Evolutionary conservation across 1,140 invertebrate species (phyloP).

Genomic region (Psix sp.): DNA sequence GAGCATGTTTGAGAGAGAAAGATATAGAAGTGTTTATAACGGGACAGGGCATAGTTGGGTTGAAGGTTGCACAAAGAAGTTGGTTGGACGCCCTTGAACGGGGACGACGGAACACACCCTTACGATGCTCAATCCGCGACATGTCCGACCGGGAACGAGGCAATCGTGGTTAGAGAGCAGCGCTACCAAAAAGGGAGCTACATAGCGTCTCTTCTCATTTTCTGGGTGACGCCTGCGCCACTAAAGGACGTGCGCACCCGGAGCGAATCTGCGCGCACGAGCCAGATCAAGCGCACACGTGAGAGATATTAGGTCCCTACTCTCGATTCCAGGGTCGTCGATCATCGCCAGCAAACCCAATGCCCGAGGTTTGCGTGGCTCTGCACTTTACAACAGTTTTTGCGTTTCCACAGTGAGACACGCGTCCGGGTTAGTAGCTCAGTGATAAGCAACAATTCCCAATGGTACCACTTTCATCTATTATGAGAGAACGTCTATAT

Average conservation of each 20-base stretch:
- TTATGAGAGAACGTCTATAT: no score
- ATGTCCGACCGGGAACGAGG: constrained; percentile 39
- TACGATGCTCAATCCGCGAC: constrained; percentile 54
- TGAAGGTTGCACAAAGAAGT: constrained; percentile 65
- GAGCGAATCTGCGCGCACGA: constrained; percentile 63
- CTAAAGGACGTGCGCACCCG: constrained; percentile 28
- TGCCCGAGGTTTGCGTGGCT: constrained; percentile 33
- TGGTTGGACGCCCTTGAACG: constrained; percentile 73
- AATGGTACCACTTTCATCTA: no score
- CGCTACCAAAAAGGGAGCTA: constrained; percentile 30
- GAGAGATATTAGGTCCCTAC: constrained; percentile 47
- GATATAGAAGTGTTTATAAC: constrained; percentile 46
- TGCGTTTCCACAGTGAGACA: not conserved
- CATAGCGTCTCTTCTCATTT: constrained; percentile 47
- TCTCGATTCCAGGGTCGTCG: constrained; percentile 18
- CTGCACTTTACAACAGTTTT: constrained; percentile 37
- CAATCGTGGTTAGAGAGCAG: constrained; percentile 29
- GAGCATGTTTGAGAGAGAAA: not conserved
- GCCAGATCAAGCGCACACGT: constrained; percentile 47
- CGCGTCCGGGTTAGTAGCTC: no score
- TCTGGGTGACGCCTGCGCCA: constrained; percentile 70
- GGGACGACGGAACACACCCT: constrained; percentile 67
- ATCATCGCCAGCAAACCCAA: constrained; percentile 39
- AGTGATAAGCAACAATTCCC: no score
- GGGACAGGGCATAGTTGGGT: constrained; percentile 30